Conservation (phyloP, 2,797 vertebrate genomes). For the Coccyzus lansbergi region DNA sequence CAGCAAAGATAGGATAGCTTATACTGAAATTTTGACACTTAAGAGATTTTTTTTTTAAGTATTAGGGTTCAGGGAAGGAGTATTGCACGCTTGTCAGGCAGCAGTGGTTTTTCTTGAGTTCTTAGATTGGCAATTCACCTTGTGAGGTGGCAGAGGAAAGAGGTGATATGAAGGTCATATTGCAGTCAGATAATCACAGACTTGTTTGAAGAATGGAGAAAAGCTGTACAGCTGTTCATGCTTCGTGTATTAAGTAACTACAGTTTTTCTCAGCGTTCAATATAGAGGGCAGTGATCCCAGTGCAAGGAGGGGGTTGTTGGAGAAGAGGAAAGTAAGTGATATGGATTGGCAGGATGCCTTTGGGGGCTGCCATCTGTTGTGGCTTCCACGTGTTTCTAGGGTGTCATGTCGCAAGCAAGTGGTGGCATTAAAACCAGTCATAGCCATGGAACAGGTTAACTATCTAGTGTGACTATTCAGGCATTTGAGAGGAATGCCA, state of each 20-base stretch:
- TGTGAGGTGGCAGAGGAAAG: constrained; percentile 1
- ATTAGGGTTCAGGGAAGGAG: neutral
- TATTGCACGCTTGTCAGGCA: neutral
- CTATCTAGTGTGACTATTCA: neutral
- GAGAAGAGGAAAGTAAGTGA: constrained; percentile 1
- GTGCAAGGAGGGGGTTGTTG: neutral
- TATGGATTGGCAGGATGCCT: constrained; percentile 34
- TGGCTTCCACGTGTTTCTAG: neutral
- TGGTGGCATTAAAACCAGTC: neutral
- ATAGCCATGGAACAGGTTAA: neutral
- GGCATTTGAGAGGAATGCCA: neutral
- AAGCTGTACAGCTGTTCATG: constrained; percentile 21
- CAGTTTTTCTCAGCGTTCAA: neutral
- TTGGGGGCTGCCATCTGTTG: constrained; percentile 1
- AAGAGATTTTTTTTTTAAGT: neutral
- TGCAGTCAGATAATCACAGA: constrained; percentile 19
- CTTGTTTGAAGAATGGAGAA: neutral
- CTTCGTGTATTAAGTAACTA: constrained; percentile 8
- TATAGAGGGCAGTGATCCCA: neutral
- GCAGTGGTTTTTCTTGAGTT: neutral
- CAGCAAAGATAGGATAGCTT: neutral
- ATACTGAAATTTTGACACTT: neutral
- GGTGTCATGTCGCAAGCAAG: neutral
- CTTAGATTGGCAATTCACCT: constrained; percentile 10
- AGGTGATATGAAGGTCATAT: constrained; percentile 2